Base-by-base conservation (phyloP, 2,888 invertebrate species). In the Mythimna impura region DNA sequence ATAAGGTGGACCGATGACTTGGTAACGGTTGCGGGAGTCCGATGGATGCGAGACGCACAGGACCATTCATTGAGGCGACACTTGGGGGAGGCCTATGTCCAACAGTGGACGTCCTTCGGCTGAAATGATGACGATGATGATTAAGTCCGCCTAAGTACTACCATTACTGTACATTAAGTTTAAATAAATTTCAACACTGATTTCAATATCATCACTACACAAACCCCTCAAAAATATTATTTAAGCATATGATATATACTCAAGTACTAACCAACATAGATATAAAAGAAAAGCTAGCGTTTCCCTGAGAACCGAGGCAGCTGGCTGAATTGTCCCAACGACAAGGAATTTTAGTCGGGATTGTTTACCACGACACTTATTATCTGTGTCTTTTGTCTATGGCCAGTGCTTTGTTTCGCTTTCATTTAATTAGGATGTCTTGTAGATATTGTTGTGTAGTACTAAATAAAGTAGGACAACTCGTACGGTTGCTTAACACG, bases 311-410 rank as follows among this genome's bases (percentile, higher is more conserved):
- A 70, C 71, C 58, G 40, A 67, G 71, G 64, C 81, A 83, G 66
- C 84, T 81, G 81, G 68, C 43, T 10, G 69, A 65, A 64, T 72
- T 73, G 84, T 83, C 72, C 30, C 81, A 76, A 34, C 69, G 64
- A 52, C 70, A 66, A 81, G 81, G 76, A 80, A 81, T 81, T 84
- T 81, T 80, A 71, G 71, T 55, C 84, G 58, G 81, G 54, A 76
- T 83, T 81, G 84, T 81, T 83, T 83, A 80, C 83, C 81, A 52
- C 81, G 81, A 83, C 83, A 81, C 68, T 80, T 81, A 81, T 70
- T 81, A 76, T 81, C 76, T 60, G 54, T 69, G 66, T 69, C 84
- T 83, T 83, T 81, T 81, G 81, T 81, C 83, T 80, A 55, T 71
- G 63, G n/a, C 12, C 61, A 36, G 22, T 17, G 52, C 83, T 80